Evolutionary conservation across 1,140 invertebrate genomes (phyloP), one percentile per base, ranked within the genome.

Genomic region (Drosophila navojoa): DNA sequence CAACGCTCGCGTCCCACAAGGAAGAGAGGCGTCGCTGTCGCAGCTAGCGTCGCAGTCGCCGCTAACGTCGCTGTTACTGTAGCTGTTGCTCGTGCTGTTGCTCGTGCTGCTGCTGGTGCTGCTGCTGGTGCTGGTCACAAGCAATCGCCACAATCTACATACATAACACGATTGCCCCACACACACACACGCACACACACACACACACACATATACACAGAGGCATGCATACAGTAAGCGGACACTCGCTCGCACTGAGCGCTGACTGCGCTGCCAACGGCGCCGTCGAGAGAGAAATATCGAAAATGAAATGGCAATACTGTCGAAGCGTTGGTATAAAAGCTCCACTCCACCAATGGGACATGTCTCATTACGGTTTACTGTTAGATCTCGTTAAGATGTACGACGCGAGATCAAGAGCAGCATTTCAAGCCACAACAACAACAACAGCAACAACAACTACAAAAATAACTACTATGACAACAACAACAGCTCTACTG

Each of bases 291-390:
- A 84, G 79, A 84, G 79, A 85, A 81, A 85, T 85, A 90, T 90
- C 74, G 85, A 84, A 85, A 89, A 89, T 78, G 85, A 85, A 90
- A 90, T 90, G 85, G 90, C 90, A 89, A 91, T 89, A 91, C 87
- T 91, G 90, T 91, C 90, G 76, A 90, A 85, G 81, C 75, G 73
- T 60, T 81, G 74, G 82, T 91, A 91, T 91, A 91, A 91, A 91
- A 91, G 90, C 90, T 69, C 76, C 75, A 79, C 76, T 82, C 80
- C 67, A 90, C 67, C 74, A 78, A 90, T 91, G 90, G 82, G 86
- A 90, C 90, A 90, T 91, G 90, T 91, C 90, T 91, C 90, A 91
- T 91, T 91, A 91, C 82, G 89, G 84, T 90, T 91, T 90, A 90
- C 82, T 90, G 81, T 81, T 76, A 89, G 90, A 91, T 91, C 90